A percentile compares a stretch with the other conserved stretches of the same genome.
phyloP scores from a whole-genome alignment of 37 sponge, comb jelly and placozoan species.

The Agelas oroides region DNA sequence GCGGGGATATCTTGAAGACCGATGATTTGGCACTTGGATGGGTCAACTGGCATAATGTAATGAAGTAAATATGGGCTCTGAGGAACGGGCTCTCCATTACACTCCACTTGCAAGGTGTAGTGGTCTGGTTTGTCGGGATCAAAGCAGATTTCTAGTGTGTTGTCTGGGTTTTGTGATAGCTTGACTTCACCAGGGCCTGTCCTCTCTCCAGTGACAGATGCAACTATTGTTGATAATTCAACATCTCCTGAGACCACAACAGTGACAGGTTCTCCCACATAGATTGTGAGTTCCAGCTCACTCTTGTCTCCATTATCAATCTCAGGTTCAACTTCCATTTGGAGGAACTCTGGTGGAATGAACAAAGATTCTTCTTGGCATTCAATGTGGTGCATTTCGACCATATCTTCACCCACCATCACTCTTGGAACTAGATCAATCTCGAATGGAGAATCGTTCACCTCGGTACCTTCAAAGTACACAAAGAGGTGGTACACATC shows the following conservation, averaged over 20 bases:
- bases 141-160: slow-evolving; percentile 5
- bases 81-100: slow-evolving; percentile 12
- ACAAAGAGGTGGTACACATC: slow-evolving; percentile 53
- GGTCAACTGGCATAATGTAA: neutral
- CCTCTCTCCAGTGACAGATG: slow-evolving; percentile 38
- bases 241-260: neutral
- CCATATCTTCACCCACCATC: neutral
- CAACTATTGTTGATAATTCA: neutral
- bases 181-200: slow-evolving; percentile 22
- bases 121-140: slow-evolving; percentile 36
- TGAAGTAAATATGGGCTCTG: slow-evolving; percentile 23
- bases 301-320: neutral
- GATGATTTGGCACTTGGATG: slow-evolving; percentile 22
- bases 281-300: too few relatives aligned
- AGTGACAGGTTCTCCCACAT: slow-evolving; percentile 26
- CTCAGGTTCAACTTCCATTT: neutral
- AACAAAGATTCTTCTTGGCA: too few relatives aligned
- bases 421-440: slow-evolving; percentile 40
- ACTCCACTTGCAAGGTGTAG: slow-evolving; percentile 36
- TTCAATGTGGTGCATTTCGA: too few relatives aligned
- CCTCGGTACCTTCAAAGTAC: slow-evolving; percentile 28
- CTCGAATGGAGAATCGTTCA: slow-evolving; percentile 54
- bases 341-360: too few relatives aligned
- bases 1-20: slow-evolving; percentile 10
- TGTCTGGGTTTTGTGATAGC: slow-evolving; percentile 10